These are phyloP conservation scores for Gymnosoma rotundatum DNA, from an alignment of 2,888 invertebrate genomes.

Conservation along the genomic window DNA sequence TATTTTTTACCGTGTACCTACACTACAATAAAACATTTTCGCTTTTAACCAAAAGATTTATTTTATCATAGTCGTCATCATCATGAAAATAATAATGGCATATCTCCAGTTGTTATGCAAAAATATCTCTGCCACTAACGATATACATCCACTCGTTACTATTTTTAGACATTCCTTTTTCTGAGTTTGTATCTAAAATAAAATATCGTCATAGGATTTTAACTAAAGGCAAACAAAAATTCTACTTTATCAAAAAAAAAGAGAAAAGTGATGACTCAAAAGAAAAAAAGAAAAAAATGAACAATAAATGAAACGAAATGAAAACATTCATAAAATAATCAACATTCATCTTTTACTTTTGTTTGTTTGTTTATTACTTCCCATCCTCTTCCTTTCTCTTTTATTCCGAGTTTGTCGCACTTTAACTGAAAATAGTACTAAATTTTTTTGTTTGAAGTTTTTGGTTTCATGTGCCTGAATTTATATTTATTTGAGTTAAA, in stretches of 20 bases:
- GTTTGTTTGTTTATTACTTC: slow-evolving; percentile 12
- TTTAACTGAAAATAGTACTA: background rate
- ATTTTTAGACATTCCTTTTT: slow-evolving; percentile 55
- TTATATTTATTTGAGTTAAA: background rate
- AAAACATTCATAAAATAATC: slow-evolving; percentile 70
- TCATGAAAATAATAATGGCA: slow-evolving; percentile 36
- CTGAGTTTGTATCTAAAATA: slow-evolving; percentile 41
- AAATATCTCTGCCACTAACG: slow-evolving; percentile 10
- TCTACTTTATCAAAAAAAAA: slow-evolving; percentile 23
- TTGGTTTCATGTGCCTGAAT: slow-evolving; percentile 1
- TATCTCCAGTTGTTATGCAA: slow-evolving; percentile 11
- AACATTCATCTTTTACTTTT: slow-evolving; percentile 48
- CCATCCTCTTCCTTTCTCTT: background rate
- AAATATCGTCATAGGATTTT: slow-evolving; percentile 32
- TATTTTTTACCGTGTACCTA: background rate
- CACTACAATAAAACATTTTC: slow-evolving; percentile 36
- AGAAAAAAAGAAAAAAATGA: slow-evolving; percentile 3
- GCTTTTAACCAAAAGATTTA: slow-evolving; percentile 45
- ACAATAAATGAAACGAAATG: slow-evolving; percentile 63
- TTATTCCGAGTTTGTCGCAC: background rate
- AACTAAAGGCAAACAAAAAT: slow-evolving; percentile 24
- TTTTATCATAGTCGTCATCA: slow-evolving; percentile 26
- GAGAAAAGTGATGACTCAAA: slow-evolving; percentile 30
- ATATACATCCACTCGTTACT: slow-evolving; percentile 40
- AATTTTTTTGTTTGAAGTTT: slow-evolving; percentile 36